Conservation (phyloP, 2,113 vertebrate species). For the Macaca mulatta region DNA sequence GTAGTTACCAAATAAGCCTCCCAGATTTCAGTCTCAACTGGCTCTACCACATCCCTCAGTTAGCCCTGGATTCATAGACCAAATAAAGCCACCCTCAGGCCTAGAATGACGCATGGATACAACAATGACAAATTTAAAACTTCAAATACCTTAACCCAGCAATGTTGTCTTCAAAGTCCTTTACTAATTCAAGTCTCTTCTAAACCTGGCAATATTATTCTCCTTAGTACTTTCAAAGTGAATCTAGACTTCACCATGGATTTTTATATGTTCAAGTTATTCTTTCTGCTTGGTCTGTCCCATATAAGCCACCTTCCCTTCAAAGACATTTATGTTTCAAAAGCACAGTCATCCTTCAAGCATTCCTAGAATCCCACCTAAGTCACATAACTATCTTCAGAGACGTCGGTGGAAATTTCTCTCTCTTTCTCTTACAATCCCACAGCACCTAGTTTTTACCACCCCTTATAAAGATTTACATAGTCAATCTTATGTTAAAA, state of each 20-base stretch:
- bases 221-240: neutral
- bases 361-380: neutral
- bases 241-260: neutral
- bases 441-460: neutral
- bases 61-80: neutral
- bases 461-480: neutral
- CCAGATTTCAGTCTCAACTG: neutral
- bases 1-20: neutral
- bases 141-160: neutral
- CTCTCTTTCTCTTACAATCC: neutral
- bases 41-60: neutral
- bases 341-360: neutral
- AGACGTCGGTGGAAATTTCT: neutral
- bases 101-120: neutral
- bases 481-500: neutral
- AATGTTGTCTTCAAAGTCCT: neutral
- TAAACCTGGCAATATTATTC: neutral
- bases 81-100: neutral
- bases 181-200: neutral
- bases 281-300: neutral
- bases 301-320: neutral
- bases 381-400: neutral
- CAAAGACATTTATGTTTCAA: neutral
- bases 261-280: neutral
- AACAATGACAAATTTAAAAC: neutral